phyloP scores from a whole-genome alignment of 2,797 vertebrate genomes.

The Lagothrix lagotricha region DNA sequence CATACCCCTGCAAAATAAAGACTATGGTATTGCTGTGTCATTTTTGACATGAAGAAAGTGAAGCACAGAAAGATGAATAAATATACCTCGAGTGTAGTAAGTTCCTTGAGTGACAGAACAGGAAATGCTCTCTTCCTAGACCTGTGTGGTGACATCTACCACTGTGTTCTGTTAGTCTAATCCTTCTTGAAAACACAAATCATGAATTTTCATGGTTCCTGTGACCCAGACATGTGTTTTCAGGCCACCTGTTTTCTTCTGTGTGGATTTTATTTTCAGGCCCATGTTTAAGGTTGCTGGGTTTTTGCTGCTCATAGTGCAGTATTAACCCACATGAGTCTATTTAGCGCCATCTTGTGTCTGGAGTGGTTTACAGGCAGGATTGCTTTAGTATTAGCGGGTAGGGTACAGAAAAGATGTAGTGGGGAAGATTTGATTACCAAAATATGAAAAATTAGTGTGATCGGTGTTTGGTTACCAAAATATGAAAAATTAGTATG shows the following conservation, averaged over 20 bases:
- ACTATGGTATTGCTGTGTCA: not conserved
- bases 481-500: not conserved
- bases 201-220: not conserved
- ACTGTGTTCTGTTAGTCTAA: not conserved
- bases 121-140: not conserved
- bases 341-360: constrained; percentile 62
- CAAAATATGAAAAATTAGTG: not conserved
- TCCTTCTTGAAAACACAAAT: not conserved
- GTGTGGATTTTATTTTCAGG: not conserved
- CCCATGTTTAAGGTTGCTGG: not conserved
- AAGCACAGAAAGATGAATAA: not conserved
- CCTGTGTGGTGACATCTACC: not conserved
- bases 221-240: not conserved
- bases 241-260: not conserved
- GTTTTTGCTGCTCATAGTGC: not conserved
- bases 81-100: not conserved
- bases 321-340: not conserved
- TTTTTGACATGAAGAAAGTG: not conserved
- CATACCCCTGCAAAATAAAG: not conserved
- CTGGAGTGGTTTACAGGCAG: constrained; percentile 6
- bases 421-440: not conserved
- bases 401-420: not conserved
- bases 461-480: not conserved
- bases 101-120: not conserved
- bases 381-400: accelerated